Base-by-base conservation (phyloP, 2,113 vertebrate genomes). In the Cyanoliseus patagonus region DNA sequence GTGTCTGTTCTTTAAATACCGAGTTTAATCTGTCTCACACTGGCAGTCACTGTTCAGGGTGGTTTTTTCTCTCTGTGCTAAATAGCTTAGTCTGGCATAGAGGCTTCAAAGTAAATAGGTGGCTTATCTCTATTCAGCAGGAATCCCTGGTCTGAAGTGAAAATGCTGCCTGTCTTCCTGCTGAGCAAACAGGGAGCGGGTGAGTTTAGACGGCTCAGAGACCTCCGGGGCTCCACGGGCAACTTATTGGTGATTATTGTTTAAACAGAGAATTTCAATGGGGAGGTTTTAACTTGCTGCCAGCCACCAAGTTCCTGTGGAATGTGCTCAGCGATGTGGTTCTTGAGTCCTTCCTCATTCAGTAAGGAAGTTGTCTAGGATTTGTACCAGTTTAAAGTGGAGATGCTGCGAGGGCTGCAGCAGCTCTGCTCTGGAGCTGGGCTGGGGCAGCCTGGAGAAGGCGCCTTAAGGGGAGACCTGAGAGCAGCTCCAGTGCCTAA, bases 51-150 rank as follows among this genome's bases (percentile, higher is more conserved):
- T 46, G 27, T 19, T 73, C 35, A 30, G 68, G 44, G 25, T 27
- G 64, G 20, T 25, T 57, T 59, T 76, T 86, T 22, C n/a, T 3
- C 59, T 72, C 73, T 75, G 42, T 59, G 37, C 70, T 73, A 92
- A 82, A 94, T 80, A 82, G 72, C 61, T 93, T 95, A 77, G 86
- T 69, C 53, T 94, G 44, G 90, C 46, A 3, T 8, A 46, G 63
- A 91, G 47, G 82, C 80, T 96, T 95, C 82, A 85, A 96, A 95
- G 79, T 92, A 78, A 94, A 63, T 70, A 86, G 80, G 90, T 84
- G 66, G 69, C 75, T 94, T 96, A 88, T 92, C 90, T 33, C 69
- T n/a, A 22, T 31, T 86, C 53, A 57, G 83, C 94, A 97, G 96
- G 84, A 97, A 88, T 93, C 83, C 86, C 79, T 66, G 55, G 11